Evolutionary conservation across 2,113 vertebrate species (phyloP), one percentile per base, ranked within the genome.

Genomic region (Chaetodon trifascialis): DNA sequence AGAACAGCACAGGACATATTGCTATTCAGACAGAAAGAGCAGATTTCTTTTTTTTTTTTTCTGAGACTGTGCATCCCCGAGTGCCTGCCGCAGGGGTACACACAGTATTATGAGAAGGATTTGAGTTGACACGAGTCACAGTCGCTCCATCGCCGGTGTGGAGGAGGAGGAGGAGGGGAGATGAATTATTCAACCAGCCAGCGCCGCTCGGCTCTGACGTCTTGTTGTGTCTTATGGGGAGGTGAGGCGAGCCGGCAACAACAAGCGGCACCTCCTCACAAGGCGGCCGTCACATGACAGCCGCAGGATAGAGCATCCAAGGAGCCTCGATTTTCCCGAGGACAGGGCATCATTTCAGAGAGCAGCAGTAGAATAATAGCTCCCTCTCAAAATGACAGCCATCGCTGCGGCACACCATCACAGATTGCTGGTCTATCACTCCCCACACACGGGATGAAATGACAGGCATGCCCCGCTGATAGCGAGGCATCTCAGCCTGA

Each of bases 101-200:
- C 91, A 89, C 72, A 81, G 82, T 49, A 70, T 89, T 88, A 92
- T 91, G 91, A 94, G 87, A 51, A 87, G 88, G 89, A 94, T 94
- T 91, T 88, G 87, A 92, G 84, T 81, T 91, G 92, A 94, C 92
- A 93, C 86, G 74, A 94, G 92, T 92, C 93, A 93, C 92, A 92
- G 92, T 86, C 87, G 73, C 89, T 93, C 80, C 84, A 89, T 91
- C 86, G 83, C 72, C 54, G 76, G 73, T 65, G 86, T 66, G 82
- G 82, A 85, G 76, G 85, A 86, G 42, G 89, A 79, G 30, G 30
- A 30, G 79, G 36, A 73, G 30, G 30, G 79, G 36, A 73, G 87
- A 92, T 94, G 87, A 91, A 94, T 93, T 88, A 94, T 94, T 93
- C 83, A 94, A 89, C 73, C 84, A 92, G 87, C 87, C 79, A 64